Percentiles rank a stretch among this genome's conserved stretches.
phyloP scores from a whole-genome alignment of 2,113 vertebrate genomes.

The Cyprinus carpio region DNA sequence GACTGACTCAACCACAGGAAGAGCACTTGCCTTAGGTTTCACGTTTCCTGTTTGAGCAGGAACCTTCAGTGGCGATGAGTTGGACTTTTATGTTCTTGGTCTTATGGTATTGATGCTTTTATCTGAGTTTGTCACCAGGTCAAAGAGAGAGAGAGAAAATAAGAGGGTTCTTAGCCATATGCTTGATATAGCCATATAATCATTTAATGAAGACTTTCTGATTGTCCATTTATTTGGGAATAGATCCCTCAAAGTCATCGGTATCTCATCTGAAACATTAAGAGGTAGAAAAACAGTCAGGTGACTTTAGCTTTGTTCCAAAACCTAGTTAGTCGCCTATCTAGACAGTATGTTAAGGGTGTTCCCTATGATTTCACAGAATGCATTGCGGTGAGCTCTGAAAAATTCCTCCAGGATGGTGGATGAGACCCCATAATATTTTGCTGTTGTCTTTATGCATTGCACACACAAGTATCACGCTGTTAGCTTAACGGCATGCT shows the following conservation, averaged over 20 bases:
- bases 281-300: not conserved
- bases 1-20: constrained; percentile 1
- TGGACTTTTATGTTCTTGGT: not conserved
- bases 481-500: not conserved
- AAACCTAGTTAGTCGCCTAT: not conserved
- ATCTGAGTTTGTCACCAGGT: constrained; percentile 25
- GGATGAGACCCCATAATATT: not conserved
- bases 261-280: not conserved
- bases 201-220: not conserved
- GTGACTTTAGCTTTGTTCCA: not conserved
- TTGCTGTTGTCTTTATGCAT: not conserved
- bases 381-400: not conserved
- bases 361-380: not conserved
- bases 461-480: not conserved
- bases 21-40: constrained; percentile 24
- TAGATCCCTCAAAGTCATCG: not conserved
- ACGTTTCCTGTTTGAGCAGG: not conserved
- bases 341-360: not conserved
- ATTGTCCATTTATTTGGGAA: not conserved
- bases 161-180: not conserved
- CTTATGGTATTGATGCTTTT: constrained; percentile 15
- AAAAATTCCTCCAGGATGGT: not conserved
- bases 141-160: not conserved
- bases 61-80: not conserved
- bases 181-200: constrained; percentile 8